A percentile compares a stretch with the other conserved stretches of the same genome.
Conservation (phyloP, 2,888 invertebrate species). For the Orchestes rusci region DNA sequence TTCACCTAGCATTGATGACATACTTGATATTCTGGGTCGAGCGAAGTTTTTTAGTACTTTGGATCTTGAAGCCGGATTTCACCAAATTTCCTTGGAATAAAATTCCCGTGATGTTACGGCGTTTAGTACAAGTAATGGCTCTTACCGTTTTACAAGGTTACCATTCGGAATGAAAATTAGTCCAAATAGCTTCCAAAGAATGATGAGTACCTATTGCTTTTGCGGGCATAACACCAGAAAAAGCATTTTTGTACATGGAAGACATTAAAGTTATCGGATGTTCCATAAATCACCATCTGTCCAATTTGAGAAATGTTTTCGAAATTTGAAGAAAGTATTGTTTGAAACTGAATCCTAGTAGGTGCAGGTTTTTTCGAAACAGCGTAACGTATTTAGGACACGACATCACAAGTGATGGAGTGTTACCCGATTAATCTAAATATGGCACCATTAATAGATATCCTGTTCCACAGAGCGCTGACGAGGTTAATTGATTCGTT, state of each 20-base stretch:
- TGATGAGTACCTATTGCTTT: conserved; percentile 29
- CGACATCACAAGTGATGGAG: too few relatives aligned
- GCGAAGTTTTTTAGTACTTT: conserved; percentile 19
- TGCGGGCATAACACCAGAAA: conserved; percentile 24
- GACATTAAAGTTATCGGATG: conserved; percentile 27
- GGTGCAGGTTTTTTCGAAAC: conserved; percentile 8
- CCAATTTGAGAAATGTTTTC: conserved; percentile 9
- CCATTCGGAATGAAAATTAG: conserved; percentile 26
- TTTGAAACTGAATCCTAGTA: conserved; percentile 18
- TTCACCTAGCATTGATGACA: conserved; percentile 25
- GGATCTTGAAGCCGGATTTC: conserved; percentile 17
- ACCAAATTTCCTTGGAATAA: conserved; percentile 14
- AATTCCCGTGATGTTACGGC: conserved; percentile 17
- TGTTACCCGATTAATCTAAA: too few relatives aligned
- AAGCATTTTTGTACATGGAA: conserved; percentile 30
- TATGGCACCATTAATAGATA: too few relatives aligned
- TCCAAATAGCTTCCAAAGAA: conserved; percentile 27
- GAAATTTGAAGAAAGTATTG: conserved; percentile 8
- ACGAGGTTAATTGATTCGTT: too few relatives aligned
- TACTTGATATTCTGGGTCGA: conserved; percentile 17
- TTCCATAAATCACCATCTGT: conserved; percentile 15
- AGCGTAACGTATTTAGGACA: too few relatives aligned
- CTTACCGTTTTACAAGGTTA: conserved; percentile 22
- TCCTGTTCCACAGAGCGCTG: too few relatives aligned
- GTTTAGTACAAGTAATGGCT: conserved; percentile 20